These are phyloP conservation scores for Hypotaenidia philippensis DNA, from an alignment of 2,797 vertebrate genomes.

Conservation along the genomic window DNA sequence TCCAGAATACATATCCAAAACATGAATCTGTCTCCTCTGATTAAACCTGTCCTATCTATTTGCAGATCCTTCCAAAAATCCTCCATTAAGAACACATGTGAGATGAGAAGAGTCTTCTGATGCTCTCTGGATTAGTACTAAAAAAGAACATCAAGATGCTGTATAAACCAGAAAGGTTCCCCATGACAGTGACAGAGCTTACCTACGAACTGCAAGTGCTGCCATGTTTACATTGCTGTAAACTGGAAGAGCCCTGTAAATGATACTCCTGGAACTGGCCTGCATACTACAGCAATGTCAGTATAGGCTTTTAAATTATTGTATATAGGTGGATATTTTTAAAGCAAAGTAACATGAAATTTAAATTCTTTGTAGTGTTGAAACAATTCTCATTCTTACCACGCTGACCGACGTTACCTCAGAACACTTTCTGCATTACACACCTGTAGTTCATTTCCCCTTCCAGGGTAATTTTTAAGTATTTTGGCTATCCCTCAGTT, in stretches of 20 bases:
- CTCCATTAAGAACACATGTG: slow-evolving; percentile 85
- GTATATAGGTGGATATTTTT: slow-evolving; percentile 40
- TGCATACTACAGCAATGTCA: slow-evolving; percentile 40
- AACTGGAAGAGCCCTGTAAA: not conserved
- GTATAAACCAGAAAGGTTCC: not conserved
- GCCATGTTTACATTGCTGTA: not conserved
- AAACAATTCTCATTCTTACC: not conserved
- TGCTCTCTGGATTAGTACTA: not conserved
- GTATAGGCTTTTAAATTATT: slow-evolving; percentile 64
- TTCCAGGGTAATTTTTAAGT: not conserved
- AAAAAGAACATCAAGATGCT: not conserved
- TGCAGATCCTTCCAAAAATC: slow-evolving; percentile 84
- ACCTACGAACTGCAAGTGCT: not conserved
- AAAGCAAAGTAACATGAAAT: slow-evolving; percentile 31
- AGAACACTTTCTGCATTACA: not conserved
- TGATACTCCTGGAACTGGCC: not conserved
- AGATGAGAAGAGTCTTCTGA: slow-evolving; percentile 70
- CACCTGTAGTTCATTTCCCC: not conserved
- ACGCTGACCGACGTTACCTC: not conserved
- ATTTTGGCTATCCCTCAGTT: not conserved
- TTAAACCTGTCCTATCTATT: slow-evolving; percentile 6
- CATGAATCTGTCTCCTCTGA: not conserved
- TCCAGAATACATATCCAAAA: not conserved
- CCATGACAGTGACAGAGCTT: not conserved
- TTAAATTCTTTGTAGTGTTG: not conserved